Evolutionary conservation across 2,797 vertebrate species (phyloP), one percentile per base, ranked within the genome.

Genomic region (Siniperca scherzeri): DNA sequence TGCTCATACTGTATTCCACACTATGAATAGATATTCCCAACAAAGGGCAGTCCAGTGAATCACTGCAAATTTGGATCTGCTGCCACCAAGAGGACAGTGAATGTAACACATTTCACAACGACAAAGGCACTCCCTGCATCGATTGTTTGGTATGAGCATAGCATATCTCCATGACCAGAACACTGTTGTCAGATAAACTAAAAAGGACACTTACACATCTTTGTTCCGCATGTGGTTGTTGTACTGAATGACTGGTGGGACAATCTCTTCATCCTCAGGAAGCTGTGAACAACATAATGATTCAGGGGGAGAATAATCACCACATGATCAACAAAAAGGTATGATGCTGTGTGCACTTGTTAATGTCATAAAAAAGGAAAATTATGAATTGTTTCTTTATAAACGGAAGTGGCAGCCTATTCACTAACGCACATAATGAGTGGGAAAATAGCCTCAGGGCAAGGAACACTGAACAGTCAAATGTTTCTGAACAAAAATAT

Each of bases 191-290:
- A 53, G 11, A 81, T 40, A n/a, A 69, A 56, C 4, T 16, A 5
- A 74, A 69, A 69, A 1, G 36, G 46, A 78, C 46, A 93, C 95
- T 95, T 86, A 96, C 96, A 91, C 7, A 3, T 95, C 92, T 80
- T 92, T 90, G 82, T 87, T 86, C 40, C 48, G 77, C 89, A 92
- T 89, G 93, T 92, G 95, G 90, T 97, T 97, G 94, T 78, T 96
- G 91, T 94, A 97, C 67, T 87, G 91, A 61, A 89, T 90, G 77
- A 90, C 87, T 10, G 92, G 90, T 30, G 80, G 95, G 83, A 84
- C 79, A 87, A 48, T 89, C 79, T 97, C 97, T 65, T 96, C 96
- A 5, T 97, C 97, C 3, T 97, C 95, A 14, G 97, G 97, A 57
- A 98, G 75, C 97, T 99, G 91, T 40, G 57, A 40, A 60, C 36